Base-by-base conservation (phyloP, 2,113 vertebrate genomes). In the Crotalus tigris region DNA sequence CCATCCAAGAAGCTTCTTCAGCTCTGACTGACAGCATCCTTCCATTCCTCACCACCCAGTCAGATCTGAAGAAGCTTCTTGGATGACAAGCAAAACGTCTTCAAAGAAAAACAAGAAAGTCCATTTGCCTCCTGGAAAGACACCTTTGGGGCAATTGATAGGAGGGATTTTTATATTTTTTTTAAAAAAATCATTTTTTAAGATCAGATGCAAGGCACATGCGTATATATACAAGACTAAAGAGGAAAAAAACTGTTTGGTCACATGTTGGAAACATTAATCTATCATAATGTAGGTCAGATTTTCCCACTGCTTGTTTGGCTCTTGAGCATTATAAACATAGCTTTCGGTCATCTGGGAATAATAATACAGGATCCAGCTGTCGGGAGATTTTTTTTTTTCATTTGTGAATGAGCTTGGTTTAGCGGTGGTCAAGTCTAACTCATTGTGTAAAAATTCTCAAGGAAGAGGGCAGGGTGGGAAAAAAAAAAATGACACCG, bases 391-490 rank as follows among this genome's bases (percentile, higher is more conserved):
- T 96, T 95, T 96, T 39, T 64, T 64, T 26, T 29, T 11, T 4
- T 9, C 2, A 23, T n/a, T 29, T 64, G 58, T n/a, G 89, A 29
- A 46, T 33, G 26, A 58, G 90, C 95, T 96, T 94, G 97, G 95
- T 96, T 97, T 94, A 94, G 97, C 96, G 97, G 96, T 96, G 96
- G 96, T 96, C 94, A 92, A 10, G 93, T 96, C 95, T 94, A 89
- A 97, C 95, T 97, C 97, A 98, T 97, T 98, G 98, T 98, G 96
- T 97, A 96, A 97, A 96, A 97, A 97, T 96, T 95, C 96, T 92
- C 97, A 96, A 98, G 97, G 97, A 97, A 98, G 95, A 97, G 96
- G 98, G 97, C 93, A 97, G 98, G 97, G 97, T 97, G 98, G 97
- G 97, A 96, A 97, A 97, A 97, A 33, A 33, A 97, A 97, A 97